Evolutionary conservation across 2,113 vertebrate species (phyloP).

Genomic region (Apistogramma diplotaenia): DNA sequence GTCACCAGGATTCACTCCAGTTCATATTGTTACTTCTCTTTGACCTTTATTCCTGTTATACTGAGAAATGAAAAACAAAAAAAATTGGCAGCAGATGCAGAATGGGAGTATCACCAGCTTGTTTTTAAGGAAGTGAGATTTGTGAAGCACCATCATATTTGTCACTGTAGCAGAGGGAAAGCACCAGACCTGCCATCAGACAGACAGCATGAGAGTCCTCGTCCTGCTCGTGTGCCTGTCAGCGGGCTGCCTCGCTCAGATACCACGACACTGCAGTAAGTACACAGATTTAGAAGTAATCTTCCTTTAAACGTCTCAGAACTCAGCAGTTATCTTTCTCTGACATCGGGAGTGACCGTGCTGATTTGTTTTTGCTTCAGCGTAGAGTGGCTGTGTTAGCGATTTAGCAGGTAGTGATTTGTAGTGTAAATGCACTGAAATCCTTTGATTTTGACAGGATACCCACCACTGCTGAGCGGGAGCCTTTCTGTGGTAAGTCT

Average conservation of each 20-base stretch:
- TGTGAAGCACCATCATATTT: background rate
- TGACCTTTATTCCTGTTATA: background rate
- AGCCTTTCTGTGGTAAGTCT: constrained; percentile 32
- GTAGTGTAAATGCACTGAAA: background rate
- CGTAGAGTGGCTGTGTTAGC: background rate
- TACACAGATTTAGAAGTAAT: background rate
- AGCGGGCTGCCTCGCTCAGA: constrained; percentile 43
- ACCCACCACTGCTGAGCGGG: constrained; percentile 42
- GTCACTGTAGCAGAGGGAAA: background rate
- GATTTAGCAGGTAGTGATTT: background rate
- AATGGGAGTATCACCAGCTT: background rate
- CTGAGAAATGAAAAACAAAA: background rate
- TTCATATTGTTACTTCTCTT: background rate
- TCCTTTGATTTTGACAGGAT: constrained; percentile 12
- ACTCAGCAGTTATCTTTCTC: background rate
- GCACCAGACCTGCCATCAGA: background rate
- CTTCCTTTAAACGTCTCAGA: background rate
- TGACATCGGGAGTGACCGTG: background rate
- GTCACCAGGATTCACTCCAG: background rate
- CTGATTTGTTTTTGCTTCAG: background rate
- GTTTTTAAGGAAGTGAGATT: constrained; percentile 37
- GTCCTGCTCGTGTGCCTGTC: constrained; percentile 46
- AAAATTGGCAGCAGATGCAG: constrained; percentile 7
- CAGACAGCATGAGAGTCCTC: constrained; percentile 29
- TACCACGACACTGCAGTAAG: constrained; percentile 67